Percentiles rank a stretch among this genome's conserved stretches.
phyloP scores from a whole-genome alignment of 2,113 vertebrate species.

The Solea senegalensis region DNA sequence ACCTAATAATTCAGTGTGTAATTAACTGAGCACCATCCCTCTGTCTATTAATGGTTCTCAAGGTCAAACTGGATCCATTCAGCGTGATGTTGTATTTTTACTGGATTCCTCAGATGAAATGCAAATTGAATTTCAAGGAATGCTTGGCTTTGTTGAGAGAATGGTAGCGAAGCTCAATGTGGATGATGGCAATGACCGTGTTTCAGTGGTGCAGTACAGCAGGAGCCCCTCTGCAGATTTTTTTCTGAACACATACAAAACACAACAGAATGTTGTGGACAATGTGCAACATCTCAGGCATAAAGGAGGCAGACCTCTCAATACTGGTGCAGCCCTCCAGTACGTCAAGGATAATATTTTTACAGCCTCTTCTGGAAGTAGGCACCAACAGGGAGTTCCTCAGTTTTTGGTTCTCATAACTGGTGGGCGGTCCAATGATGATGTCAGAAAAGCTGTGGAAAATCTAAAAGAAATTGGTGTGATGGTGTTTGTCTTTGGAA shows the following conservation, averaged over 20 bases:
- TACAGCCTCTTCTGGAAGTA: slow-evolving; percentile 86
- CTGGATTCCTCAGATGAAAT: slow-evolving; percentile 79
- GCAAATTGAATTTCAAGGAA: slow-evolving; percentile 56
- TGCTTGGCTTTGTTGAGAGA: slow-evolving; percentile 73
- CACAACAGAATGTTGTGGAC: slow-evolving; percentile 51
- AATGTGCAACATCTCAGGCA: slow-evolving; percentile 54
- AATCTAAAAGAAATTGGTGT: slow-evolving; percentile 81
- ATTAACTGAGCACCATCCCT: slow-evolving; percentile 24
- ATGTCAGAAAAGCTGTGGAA: slow-evolving; percentile 75
- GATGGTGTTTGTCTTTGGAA: slow-evolving; percentile 83
- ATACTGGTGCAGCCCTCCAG: slow-evolving; percentile 87
- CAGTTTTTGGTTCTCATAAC: slow-evolving; percentile 88
- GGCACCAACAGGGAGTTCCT: slow-evolving; percentile 83
- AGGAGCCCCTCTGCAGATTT: slow-evolving; percentile 68
- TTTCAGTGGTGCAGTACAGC: slow-evolving; percentile 77
- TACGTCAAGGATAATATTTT: slow-evolving; percentile 83
- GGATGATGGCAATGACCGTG: slow-evolving; percentile 62
- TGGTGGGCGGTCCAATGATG: slow-evolving; percentile 84
- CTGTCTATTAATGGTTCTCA: slow-evolving; percentile 48
- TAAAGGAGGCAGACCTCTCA: slow-evolving; percentile 79
- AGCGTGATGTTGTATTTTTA: slow-evolving; percentile 78
- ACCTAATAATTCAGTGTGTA: not conserved
- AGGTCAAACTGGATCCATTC: slow-evolving; percentile 49
- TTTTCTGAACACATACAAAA: slow-evolving; percentile 72
- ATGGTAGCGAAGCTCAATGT: slow-evolving; percentile 68